Percentiles rank a stretch among this genome's conserved stretches.
Conservation (phyloP, 2,888 invertebrate species). For the Pyrgus malvae region DNA sequence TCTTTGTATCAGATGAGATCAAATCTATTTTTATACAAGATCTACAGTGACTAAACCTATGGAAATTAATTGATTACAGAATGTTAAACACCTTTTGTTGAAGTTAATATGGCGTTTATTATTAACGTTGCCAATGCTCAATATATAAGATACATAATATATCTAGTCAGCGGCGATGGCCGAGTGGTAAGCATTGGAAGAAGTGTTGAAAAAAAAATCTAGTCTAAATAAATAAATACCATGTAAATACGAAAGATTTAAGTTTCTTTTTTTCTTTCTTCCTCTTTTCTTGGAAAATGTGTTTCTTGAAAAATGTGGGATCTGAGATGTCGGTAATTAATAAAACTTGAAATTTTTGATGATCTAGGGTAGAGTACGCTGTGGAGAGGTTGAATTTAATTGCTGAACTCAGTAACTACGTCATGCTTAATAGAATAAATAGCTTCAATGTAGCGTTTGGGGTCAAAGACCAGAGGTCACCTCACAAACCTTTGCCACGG, state of each 20-base stretch:
- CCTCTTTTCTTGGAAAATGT: no score
- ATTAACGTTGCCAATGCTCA: background rate
- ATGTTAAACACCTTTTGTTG: background rate
- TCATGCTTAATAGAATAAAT: constrained; percentile 44
- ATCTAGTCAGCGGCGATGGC: no score
- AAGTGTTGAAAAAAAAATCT: no score
- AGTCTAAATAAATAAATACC: no score
- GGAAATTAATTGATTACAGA: background rate
- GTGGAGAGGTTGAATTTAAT: constrained; percentile 9
- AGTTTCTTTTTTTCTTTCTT: no score
- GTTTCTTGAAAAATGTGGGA: no score
- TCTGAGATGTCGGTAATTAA: no score
- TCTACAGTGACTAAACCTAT: background rate
- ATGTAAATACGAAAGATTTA: no score
- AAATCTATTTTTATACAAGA: constrained; percentile 4
- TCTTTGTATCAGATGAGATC: constrained; percentile 2
- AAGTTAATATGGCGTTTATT: background rate
- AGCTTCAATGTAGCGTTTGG: constrained; percentile 49
- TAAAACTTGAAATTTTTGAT: no score
- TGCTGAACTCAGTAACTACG: constrained; percentile 16
- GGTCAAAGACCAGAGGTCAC: constrained; percentile 56
- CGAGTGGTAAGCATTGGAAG: no score
- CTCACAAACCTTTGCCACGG: constrained; percentile 36
- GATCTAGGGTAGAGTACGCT: no score
- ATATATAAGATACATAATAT: no score